Evolutionary conservation across 2,797 vertebrate species (phyloP).

Genomic region (Malacoraja senta): DNA sequence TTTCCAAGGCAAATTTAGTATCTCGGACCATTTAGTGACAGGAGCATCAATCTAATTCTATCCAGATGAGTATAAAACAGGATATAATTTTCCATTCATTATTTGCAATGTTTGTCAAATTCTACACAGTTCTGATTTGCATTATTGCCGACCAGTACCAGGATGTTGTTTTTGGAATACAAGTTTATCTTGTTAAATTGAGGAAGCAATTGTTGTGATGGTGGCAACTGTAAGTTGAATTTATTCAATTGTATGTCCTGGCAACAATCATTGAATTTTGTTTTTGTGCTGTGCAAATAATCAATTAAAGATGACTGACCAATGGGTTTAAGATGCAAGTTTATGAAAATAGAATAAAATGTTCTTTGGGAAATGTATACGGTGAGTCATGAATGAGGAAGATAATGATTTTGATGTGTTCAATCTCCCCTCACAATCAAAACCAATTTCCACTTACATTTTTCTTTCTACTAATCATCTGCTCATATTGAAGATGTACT

Average conservation of each 20-base stretch:
- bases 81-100: not conserved
- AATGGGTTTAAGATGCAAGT: not conserved
- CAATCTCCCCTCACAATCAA: not conserved
- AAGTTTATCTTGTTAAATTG: not conserved
- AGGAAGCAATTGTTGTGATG: not conserved
- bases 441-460: not conserved
- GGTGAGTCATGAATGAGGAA: not conserved
- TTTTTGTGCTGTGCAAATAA: slow-evolving; percentile 1
- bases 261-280: not conserved
- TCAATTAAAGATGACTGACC: not conserved
- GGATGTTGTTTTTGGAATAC: not conserved
- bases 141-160: not conserved
- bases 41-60: not conserved
- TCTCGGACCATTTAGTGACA: not conserved
- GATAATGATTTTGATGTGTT: not conserved
- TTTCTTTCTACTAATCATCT: not conserved
- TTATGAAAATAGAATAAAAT: not conserved
- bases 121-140: not conserved
- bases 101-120: slow-evolving; percentile 12
- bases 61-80: not conserved
- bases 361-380: not conserved
- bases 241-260: not conserved
- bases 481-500: not conserved
- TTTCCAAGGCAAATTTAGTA: not conserved
- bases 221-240: not conserved